A percentile compares a stretch with the other conserved stretches of the same genome.
These are phyloP conservation scores for Styela plicata DNA, from an alignment of 23 tunicate species.

Conservation along the genomic window DNA sequence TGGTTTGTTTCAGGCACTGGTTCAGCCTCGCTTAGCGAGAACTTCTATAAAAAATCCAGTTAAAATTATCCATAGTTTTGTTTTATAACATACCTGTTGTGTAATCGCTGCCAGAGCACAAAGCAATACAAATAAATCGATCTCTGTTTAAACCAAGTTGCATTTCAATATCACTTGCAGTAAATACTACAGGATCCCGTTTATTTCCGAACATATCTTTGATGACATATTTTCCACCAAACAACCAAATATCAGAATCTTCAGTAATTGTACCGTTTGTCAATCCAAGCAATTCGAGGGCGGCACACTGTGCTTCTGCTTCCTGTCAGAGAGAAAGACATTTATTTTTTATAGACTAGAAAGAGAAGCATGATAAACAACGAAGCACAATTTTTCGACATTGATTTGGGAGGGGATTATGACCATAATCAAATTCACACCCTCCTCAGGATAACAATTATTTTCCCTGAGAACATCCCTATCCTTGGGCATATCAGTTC, in stretches of 20 bases:
- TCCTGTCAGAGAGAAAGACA: too few species aligned
- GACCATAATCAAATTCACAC: too few species aligned
- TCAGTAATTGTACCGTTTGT: slow-evolving; percentile 91
- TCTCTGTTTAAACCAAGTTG: slow-evolving; percentile 66
- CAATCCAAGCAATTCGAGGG: slow-evolving; percentile 48
- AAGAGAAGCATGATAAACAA: too few species aligned
- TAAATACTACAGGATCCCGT: slow-evolving; percentile 55
- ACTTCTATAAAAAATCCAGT: not conserved
- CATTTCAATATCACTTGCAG: slow-evolving; percentile 40
- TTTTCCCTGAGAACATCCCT: too few species aligned
- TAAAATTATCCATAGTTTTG: not conserved
- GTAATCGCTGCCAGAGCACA: slow-evolving; percentile 90
- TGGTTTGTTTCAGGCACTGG: too few species aligned
- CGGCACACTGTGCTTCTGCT: slow-evolving; percentile 97
- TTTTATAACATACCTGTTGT: slow-evolving; percentile 59
- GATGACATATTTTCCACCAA: slow-evolving; percentile 57
- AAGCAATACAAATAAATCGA: slow-evolving; percentile 67
- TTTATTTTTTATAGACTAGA: too few species aligned
- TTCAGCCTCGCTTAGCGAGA: too few species aligned
- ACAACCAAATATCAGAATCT: slow-evolving; percentile 82
- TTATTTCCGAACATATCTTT: slow-evolving; percentile 65
- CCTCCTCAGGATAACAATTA: too few species aligned
- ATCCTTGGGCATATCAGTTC: too few species aligned
- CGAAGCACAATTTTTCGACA: too few species aligned
- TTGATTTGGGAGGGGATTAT: too few species aligned